These are phyloP conservation scores for Myiothlypis chrysogaster DNA, from an alignment of 2,797 vertebrate species.

Conservation along the genomic window DNA sequence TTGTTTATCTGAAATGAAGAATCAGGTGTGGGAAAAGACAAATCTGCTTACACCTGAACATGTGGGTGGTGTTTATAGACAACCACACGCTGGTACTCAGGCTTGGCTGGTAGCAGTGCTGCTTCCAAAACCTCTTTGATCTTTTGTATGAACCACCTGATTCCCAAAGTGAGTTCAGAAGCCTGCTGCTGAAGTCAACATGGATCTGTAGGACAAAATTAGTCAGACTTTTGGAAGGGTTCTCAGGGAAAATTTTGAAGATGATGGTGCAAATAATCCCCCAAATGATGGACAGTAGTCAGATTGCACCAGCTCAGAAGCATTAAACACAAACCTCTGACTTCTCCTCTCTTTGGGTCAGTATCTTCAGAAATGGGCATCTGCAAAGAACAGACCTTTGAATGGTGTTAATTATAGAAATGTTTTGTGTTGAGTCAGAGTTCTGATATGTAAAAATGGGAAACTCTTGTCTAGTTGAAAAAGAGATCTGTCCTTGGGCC, in stretches of 20 bases:
- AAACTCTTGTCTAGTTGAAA: background rate
- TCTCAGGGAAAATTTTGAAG: background rate
- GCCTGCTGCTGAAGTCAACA: background rate
- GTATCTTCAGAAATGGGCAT: background rate
- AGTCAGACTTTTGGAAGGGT: background rate
- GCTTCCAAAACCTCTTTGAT: background rate
- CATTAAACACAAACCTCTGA: background rate
- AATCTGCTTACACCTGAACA: background rate
- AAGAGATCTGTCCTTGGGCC: background rate
- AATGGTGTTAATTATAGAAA: background rate
- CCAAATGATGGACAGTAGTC: background rate
- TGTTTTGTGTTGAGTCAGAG: background rate
- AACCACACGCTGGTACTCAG: accelerated
- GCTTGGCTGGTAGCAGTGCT: background rate
- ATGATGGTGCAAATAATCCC: background rate
- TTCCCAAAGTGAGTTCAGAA: background rate
- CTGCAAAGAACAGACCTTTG: background rate
- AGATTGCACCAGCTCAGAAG: background rate
- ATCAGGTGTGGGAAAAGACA: background rate
- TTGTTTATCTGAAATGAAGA: background rate
- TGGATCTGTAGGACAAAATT: background rate
- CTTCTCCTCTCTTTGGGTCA: background rate
- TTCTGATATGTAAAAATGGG: background rate
- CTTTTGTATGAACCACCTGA: background rate
- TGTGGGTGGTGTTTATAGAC: background rate